These are phyloP conservation scores for Regulus satrapa DNA, from an alignment of 2,113 vertebrate genomes.

Conservation along the genomic window DNA sequence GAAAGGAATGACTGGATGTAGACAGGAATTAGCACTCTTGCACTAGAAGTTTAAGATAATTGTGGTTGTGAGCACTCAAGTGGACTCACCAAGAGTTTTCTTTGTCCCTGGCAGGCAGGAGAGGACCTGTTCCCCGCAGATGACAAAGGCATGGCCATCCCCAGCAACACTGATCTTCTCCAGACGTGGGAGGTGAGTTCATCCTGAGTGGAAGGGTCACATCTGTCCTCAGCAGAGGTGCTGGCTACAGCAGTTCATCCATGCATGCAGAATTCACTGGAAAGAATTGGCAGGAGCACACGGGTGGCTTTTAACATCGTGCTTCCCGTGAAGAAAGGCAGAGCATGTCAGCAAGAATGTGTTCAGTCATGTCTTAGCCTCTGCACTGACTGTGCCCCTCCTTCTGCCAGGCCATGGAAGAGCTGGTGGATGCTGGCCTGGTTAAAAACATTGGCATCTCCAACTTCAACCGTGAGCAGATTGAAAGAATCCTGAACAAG, in stretches of 20 bases:
- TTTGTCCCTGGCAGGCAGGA: constrained; percentile 71
- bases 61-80: neutral
- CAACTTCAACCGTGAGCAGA: constrained; percentile 89
- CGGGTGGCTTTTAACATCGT: neutral
- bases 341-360: neutral
- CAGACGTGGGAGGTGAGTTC: constrained; percentile 87
- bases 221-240: neutral
- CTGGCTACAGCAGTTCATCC: neutral
- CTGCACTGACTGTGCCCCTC: neutral
- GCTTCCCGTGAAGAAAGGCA: neutral
- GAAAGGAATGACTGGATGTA: neutral
- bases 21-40: neutral
- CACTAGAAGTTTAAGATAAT: neutral
- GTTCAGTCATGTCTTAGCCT: neutral
- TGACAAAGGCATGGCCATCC: constrained; percentile 72
- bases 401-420: constrained; percentile 85
- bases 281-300: neutral
- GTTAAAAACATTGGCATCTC: constrained; percentile 91
- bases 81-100: neutral
- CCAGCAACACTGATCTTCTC: constrained; percentile 72
- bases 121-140: constrained; percentile 76
- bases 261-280: neutral
- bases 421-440: constrained; percentile 85
- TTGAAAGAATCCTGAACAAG: constrained; percentile 85
- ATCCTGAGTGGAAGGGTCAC: neutral